phyloP scores from a whole-genome alignment of 2,888 invertebrate genomes.

The Elysia crispata region DNA sequence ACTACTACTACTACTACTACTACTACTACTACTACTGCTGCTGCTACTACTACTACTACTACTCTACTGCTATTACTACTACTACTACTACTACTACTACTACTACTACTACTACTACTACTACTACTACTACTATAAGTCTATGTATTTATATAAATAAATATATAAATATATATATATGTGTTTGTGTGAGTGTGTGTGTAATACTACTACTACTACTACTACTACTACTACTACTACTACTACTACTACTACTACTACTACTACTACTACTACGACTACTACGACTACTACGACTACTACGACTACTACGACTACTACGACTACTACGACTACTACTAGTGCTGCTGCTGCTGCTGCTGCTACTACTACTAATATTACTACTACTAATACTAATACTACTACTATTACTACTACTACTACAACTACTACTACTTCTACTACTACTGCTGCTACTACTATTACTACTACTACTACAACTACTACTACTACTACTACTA shows the following conservation, averaged over 20 bases:
- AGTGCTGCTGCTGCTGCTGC: too few species aligned
- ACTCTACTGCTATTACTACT: neutral
- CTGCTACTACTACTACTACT: neutral
- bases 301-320: too few species aligned
- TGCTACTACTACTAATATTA: too few species aligned
- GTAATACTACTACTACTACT: neutral
- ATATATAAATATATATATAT: too few species aligned
- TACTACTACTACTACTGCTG: neutral
- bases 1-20: neutral
- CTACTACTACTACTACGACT: constrained; percentile 14
- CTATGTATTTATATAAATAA: too few species aligned
- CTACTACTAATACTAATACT: too few species aligned
- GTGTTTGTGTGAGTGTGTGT: too few species aligned
- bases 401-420: neutral
- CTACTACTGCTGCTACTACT: neutral
- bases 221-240: neutral
- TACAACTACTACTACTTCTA: neutral
- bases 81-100: neutral
- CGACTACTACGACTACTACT: too few species aligned
- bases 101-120: neutral
- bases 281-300: too few species aligned
- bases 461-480: neutral
- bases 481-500: neutral
- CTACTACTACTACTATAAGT: neutral
- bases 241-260: neutral